Percentiles rank a stretch among this genome's conserved stretches.
Evolutionary conservation across 2,888 invertebrate species (phyloP).

Genomic region (Drosophila maculinotata): DNA sequence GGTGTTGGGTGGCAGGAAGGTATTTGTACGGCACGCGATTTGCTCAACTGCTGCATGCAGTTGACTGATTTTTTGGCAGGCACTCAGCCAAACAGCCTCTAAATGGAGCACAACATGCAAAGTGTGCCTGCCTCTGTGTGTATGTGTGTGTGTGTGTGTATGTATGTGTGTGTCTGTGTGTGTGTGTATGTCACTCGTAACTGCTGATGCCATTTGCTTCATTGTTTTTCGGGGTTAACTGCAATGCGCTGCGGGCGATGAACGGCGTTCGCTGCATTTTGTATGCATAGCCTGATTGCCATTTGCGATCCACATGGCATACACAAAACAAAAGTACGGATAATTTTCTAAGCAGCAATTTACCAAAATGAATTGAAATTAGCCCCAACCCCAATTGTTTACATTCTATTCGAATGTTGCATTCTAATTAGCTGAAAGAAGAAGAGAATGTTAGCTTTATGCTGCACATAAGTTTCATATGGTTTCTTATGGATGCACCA

Average conservation of each 20-base stretch:
- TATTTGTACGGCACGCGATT: conserved; percentile 58
- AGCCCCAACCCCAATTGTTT: too few relatives aligned
- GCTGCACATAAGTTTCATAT: too few relatives aligned
- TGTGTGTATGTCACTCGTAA: conserved; percentile 22
- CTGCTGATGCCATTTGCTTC: conserved; percentile 66
- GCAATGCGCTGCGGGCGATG: conserved; percentile 74
- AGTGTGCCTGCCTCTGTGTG: conserved; percentile 15
- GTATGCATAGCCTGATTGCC: conserved; percentile 13
- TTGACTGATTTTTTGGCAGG: conserved; percentile 64
- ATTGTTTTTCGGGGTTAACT: conserved; percentile 79
- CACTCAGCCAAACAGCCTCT: conserved; percentile 46
- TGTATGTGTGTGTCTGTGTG: conserved; percentile 17
- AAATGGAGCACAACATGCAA: conserved; percentile 70
- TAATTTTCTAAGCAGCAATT: too few relatives aligned
- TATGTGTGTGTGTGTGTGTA: neutral
- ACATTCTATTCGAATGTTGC: too few relatives aligned
- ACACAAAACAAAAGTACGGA: too few relatives aligned
- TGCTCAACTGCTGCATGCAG: conserved; percentile 65
- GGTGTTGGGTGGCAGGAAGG: neutral
- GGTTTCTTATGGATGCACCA: too few relatives aligned
- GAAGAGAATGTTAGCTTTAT: too few relatives aligned
- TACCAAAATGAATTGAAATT: too few relatives aligned
- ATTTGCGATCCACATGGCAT: conserved; percentile 30
- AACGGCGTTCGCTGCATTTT: conserved; percentile 30
- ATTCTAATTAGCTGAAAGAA: too few relatives aligned